These are phyloP conservation scores for Mirza zaza DNA, from an alignment of 2,113 vertebrate species.

Conservation along the genomic window DNA sequence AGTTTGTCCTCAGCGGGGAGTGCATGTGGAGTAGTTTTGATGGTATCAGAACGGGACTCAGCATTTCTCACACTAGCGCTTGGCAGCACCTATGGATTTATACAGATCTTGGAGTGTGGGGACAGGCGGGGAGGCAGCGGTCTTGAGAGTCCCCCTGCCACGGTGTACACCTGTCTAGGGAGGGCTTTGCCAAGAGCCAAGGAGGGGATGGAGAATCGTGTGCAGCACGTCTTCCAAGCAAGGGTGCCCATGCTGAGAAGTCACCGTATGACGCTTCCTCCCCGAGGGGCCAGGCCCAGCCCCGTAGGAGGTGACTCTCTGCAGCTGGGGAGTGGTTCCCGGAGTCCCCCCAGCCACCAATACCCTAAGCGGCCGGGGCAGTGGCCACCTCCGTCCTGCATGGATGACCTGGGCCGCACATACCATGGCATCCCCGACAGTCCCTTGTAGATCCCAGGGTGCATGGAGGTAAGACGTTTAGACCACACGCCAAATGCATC, in stretches of 20 bases:
- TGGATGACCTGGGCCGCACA: too few relatives aligned
- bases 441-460: background rate
- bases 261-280: background rate
- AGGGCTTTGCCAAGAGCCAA: fast-evolving
- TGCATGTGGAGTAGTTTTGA: background rate
- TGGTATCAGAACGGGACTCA: background rate
- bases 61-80: background rate
- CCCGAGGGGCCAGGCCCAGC: background rate
- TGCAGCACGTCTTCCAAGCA: too few relatives aligned
- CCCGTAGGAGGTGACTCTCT: background rate
- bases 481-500: background rate
- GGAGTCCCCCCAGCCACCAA: too few relatives aligned
- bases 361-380: background rate
- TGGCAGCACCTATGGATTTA: background rate
- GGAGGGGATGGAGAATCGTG: too few relatives aligned
- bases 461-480: background rate
- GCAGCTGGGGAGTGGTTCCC: too few relatives aligned
- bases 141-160: background rate
- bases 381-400: background rate
- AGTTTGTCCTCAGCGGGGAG: conserved; percentile 53
- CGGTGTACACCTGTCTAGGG: background rate
- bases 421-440: fast-evolving
- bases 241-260: background rate
- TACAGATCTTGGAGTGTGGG: background rate
- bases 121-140: background rate